Conservation (phyloP, 2,113 vertebrate genomes). For the Craseonycteris thonglongyai region DNA sequence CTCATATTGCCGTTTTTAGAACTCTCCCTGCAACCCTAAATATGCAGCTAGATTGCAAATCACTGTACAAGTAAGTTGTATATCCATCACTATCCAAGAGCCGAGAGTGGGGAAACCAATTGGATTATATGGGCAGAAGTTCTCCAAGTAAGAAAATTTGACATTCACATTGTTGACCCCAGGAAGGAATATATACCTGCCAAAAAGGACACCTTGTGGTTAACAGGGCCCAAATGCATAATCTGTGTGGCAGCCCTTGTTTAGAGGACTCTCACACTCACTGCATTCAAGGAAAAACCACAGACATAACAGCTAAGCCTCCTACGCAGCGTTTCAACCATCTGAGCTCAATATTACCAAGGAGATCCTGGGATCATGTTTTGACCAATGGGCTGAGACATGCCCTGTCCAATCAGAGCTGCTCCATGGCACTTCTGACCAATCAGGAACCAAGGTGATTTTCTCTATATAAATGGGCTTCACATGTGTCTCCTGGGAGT, state of each 20-base stretch:
- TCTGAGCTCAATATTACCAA: background rate
- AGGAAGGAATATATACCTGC: background rate
- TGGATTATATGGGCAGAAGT: background rate
- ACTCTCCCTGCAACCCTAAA: background rate
- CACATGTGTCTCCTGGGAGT: background rate
- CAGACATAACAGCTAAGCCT: background rate
- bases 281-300: background rate
- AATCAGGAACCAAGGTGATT: background rate
- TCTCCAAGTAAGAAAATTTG: background rate
- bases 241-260: background rate
- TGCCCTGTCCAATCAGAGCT: background rate
- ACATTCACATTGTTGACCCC: background rate
- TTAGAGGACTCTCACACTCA: background rate
- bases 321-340: background rate
- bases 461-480: background rate
- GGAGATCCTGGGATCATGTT: background rate
- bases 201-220: background rate
- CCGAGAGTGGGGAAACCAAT: background rate
- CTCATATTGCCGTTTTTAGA: background rate
- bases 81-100: background rate
- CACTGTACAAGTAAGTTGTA: background rate
- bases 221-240: background rate
- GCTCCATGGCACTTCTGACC: background rate
- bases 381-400: background rate
- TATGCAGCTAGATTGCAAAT: background rate